Base-by-base conservation (phyloP, 2,888 invertebrate genomes). In the Caenorhabditis angaria region DNA sequence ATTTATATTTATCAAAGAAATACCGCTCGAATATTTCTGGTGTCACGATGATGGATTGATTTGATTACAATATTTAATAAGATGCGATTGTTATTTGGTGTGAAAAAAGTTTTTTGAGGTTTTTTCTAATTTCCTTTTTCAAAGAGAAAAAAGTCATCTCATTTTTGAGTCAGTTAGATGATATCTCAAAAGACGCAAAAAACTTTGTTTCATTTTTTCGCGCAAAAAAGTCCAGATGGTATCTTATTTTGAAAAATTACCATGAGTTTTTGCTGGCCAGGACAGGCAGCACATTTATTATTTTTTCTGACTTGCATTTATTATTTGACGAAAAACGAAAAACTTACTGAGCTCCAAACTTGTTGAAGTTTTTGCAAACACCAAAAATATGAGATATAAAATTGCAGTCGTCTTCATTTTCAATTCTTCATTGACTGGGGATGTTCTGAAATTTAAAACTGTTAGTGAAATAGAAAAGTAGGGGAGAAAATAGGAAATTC, bases 261-360 rank as follows among this genome's bases (percentile, higher is more conserved):
- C 41, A 41, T 41, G 41, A 41, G 18, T 18, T 41, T 41, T 41
- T 41, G 10, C 41, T 41, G 32, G 32, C 6, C 32, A 12, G 12
- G 12, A 12, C 32, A 12, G 12, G 12, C 6, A 8, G 10, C 41
- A 14, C 41, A 41, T 41, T 41, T 41, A 41, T 41, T 41, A 41
- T 41, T 41, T 41, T 41, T 41, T 41, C 41, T 18, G 41, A 41
- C 41, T 41, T 41, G 41, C 41, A 41, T 41, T 41, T 41, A 41
- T 41, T 41, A 41, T 41, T 41, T 41, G 41, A 41, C 41, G 32
- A 10, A 32, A 8, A 32, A 32, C 32, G 6, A 5, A 5, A 14
- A 41, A 70, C 69, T 70, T 61, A 70, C 69, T 70, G 61, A 70
- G 57, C 64, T 70, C 69, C 56, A 70, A 65, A 10, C 14, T 18